Conservation (phyloP, 1,140 invertebrate genomes). For the Trachymyrmex cornetzi region DNA sequence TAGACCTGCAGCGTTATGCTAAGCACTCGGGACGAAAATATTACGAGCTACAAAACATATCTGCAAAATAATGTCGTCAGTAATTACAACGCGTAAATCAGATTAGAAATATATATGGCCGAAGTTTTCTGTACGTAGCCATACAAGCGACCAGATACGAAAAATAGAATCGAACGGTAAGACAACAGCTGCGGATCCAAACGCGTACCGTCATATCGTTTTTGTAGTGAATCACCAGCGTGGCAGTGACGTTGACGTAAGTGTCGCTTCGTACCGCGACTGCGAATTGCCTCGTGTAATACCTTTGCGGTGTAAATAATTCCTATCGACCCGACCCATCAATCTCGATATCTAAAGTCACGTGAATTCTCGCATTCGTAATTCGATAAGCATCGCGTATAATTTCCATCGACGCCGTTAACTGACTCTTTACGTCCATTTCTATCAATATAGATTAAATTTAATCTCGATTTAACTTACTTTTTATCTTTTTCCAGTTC, state of each 20-base stretch:
- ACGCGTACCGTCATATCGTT: slow-evolving; percentile 72
- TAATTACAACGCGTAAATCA: slow-evolving; percentile 32
- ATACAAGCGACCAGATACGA: slow-evolving; percentile 43
- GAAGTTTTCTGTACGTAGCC: neutral
- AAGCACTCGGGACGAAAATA: neutral
- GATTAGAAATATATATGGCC: neutral
- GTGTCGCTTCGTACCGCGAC: slow-evolving; percentile 46
- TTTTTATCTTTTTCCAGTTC: too few relatives aligned
- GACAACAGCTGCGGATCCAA: slow-evolving; percentile 75
- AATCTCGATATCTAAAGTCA: neutral
- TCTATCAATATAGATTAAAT: too few relatives aligned
- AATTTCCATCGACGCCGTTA: neutral
- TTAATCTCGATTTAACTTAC: too few relatives aligned
- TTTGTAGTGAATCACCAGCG: slow-evolving; percentile 73
- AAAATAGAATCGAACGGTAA: slow-evolving; percentile 61
- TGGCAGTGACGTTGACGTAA: slow-evolving; percentile 67
- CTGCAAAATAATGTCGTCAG: slow-evolving; percentile 6
- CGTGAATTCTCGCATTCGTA: neutral
- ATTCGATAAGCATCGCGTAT: neutral
- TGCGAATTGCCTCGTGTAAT: slow-evolving; percentile 14
- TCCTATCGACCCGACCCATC: neutral
- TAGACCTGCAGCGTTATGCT: neutral
- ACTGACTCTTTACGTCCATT: neutral
- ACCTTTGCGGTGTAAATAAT: neutral
- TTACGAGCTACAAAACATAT: neutral